These are phyloP conservation scores for Cecidostiba fungosa DNA, from an alignment of 2,888 invertebrate species.

Conservation along the genomic window DNA sequence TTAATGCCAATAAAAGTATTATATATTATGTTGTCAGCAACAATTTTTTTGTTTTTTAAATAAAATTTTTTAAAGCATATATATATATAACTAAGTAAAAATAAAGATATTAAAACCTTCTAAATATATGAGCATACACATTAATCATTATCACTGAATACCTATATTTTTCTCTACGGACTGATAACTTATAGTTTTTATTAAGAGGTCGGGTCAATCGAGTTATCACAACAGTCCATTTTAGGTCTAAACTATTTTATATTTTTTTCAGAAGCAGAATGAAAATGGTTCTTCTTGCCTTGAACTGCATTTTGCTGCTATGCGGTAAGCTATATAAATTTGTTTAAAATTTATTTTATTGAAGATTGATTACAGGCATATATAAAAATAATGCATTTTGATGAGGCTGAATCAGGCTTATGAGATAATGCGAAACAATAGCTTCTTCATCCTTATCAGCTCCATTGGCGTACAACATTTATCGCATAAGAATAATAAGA, in stretches of 20 bases:
- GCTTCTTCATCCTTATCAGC: background rate
- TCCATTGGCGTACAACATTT: background rate
- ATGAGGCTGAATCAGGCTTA: background rate
- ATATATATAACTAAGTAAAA: too few relatives aligned
- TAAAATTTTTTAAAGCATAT: too few relatives aligned
- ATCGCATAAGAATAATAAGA: background rate
- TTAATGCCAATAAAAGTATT: too few relatives aligned
- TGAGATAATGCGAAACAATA: conserved; percentile 3
- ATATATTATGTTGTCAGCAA: too few relatives aligned
- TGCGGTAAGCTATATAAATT: conserved; percentile 54
- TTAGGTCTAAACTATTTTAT: background rate
- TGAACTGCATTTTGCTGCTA: conserved; percentile 41
- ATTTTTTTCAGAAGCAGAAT: conserved; percentile 48
- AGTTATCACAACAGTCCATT: conserved; percentile 50
- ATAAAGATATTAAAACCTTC: background rate
- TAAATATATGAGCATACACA: background rate
- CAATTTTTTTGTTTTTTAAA: background rate
- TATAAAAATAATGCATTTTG: background rate
- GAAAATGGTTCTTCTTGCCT: conserved; percentile 51
- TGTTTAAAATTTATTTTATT: background rate
- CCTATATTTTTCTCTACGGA: background rate
- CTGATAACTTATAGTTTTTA: background rate
- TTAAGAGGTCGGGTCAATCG: conserved; percentile 6
- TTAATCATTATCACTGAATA: background rate
- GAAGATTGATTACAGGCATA: background rate